A percentile compares a stretch with the other conserved stretches of the same genome.
These are phyloP conservation scores for Helogale parvula DNA, from an alignment of 2,113 vertebrate genomes.

Conservation along the genomic window DNA sequence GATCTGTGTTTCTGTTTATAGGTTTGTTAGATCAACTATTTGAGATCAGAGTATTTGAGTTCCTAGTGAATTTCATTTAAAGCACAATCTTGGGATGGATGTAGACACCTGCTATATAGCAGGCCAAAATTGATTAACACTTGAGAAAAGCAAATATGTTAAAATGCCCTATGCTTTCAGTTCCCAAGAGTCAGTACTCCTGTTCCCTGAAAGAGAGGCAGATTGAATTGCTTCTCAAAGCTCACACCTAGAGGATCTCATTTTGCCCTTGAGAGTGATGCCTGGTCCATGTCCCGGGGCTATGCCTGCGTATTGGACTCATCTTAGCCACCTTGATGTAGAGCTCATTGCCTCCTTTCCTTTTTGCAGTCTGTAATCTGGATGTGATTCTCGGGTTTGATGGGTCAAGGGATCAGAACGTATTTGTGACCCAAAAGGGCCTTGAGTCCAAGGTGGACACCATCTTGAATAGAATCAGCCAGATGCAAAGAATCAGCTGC, in stretches of 20 bases:
- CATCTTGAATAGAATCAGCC: constrained; percentile 91
- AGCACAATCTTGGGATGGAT: too few species aligned
- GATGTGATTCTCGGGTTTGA: constrained; percentile 97
- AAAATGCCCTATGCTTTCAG: fast-evolving
- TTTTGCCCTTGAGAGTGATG: fast-evolving
- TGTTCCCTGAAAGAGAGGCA: background rate
- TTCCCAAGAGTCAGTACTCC: fast-evolving
- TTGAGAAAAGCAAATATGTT: background rate
- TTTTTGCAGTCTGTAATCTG: constrained; percentile 89
- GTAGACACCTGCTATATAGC: background rate
- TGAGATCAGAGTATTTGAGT: background rate
- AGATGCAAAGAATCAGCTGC: constrained; percentile 93
- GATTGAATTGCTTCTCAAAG: background rate
- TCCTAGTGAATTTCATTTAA: background rate
- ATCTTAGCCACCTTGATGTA: fast-evolving
- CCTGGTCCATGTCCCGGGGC: fast-evolving
- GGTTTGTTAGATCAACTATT: background rate
- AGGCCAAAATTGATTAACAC: background rate
- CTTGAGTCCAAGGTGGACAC: constrained; percentile 89
- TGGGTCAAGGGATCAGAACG: constrained; percentile 87
- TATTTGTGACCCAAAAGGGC: constrained; percentile 90
- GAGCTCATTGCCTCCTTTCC: background rate
- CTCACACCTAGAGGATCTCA: fast-evolving
- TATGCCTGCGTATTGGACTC: fast-evolving
- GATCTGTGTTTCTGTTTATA: background rate